phyloP scores from a whole-genome alignment of 2,797 vertebrate genomes.

The Malacoraja senta region DNA sequence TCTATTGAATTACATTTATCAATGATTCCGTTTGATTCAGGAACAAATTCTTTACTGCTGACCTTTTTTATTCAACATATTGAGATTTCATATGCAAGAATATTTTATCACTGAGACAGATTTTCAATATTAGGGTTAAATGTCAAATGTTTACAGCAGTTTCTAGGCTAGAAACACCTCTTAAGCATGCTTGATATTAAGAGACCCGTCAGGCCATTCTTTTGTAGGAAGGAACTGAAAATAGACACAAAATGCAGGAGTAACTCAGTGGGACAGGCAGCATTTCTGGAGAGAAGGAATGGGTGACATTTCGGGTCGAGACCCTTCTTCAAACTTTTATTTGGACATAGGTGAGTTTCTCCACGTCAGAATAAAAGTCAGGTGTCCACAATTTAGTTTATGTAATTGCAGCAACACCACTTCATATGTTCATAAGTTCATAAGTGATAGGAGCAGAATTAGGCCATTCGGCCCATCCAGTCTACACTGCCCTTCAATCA shows the following conservation, averaged over 20 bases:
- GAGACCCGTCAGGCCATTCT: neutral
- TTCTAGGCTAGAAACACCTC: neutral
- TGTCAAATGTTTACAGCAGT: neutral
- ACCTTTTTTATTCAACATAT: neutral
- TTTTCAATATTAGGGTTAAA: neutral
- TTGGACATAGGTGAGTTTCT: neutral
- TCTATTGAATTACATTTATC: neutral
- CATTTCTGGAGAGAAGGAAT: no score
- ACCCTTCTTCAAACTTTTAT: neutral
- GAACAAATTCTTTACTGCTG: neutral
- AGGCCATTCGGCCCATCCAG: no score
- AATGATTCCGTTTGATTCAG: neutral
- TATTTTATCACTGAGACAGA: neutral
- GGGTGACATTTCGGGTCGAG: no score
- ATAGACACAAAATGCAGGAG: no score
- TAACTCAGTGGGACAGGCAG: no score
- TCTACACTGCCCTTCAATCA: no score
- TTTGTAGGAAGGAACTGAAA: no score
- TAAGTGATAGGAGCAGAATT: no score
- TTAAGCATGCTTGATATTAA: neutral
- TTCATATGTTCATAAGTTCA: neutral
- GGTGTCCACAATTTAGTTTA: neutral
- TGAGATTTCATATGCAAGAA: neutral
- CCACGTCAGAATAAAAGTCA: neutral
- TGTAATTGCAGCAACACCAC: neutral